A percentile compares a stretch with the other conserved stretches of the same genome.
These are phyloP conservation scores for Limnephilus auricula DNA, from an alignment of 2,888 invertebrate species.

Conservation along the genomic window DNA sequence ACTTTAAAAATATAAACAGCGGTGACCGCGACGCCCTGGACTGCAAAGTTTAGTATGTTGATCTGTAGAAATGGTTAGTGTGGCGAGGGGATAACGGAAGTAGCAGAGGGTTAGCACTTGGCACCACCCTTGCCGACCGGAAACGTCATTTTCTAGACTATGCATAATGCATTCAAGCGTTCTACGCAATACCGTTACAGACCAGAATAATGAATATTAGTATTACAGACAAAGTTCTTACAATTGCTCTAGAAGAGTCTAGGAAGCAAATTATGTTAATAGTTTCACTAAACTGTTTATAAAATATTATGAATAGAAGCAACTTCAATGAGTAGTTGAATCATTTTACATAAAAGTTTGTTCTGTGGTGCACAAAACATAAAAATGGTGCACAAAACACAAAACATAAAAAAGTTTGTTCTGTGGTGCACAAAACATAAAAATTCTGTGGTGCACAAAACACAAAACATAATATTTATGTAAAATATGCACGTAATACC, in stretches of 20 bases:
- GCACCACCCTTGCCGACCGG: background rate
- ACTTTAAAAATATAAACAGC: too few relatives aligned
- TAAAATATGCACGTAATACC: background rate
- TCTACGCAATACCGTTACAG: background rate
- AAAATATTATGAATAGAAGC: background rate
- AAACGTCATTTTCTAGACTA: background rate
- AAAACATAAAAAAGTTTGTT: background rate
- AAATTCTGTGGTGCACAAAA: too few relatives aligned
- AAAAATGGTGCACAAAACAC: background rate
- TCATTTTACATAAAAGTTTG: background rate
- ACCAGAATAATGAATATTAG: background rate
- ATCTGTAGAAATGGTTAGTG: too few relatives aligned
- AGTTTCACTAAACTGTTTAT: background rate
- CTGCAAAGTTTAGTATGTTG: too few relatives aligned
- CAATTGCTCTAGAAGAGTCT: background rate
- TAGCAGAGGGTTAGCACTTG: background rate
- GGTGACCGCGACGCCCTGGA: too few relatives aligned
- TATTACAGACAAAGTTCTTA: background rate
- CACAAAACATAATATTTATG: too few relatives aligned
- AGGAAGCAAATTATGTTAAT: background rate
- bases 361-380: background rate
- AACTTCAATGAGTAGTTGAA: background rate
- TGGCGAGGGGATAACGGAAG: too few relatives aligned
- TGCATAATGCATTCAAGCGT: background rate
- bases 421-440: background rate